phyloP scores from a whole-genome alignment of 1,140 invertebrate genomes.

The Myzus persicae region DNA sequence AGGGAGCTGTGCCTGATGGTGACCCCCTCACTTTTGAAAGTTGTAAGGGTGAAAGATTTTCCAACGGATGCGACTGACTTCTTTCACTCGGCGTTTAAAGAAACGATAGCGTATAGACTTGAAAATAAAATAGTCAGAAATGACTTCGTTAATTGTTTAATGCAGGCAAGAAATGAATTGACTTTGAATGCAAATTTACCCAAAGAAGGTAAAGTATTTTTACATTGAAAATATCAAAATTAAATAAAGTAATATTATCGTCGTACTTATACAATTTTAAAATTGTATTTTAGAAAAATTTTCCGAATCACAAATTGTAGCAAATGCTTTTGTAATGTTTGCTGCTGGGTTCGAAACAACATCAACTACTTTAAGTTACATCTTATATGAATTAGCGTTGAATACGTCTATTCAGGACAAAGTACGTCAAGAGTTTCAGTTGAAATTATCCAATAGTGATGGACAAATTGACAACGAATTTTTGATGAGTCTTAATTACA shows the following conservation, averaged over 20 bases:
- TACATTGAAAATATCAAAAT: no score
- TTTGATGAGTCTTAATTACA: background rate
- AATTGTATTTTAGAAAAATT: background rate
- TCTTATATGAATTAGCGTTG: background rate
- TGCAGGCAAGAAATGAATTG: background rate
- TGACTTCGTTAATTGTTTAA: background rate
- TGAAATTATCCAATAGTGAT: background rate
- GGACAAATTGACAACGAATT: background rate
- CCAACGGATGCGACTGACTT: background rate
- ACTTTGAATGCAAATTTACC: background rate
- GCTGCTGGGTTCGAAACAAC: background rate
- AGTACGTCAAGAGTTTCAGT: background rate
- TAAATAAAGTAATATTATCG: no score
- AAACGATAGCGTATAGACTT: background rate
- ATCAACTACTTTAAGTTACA: background rate
- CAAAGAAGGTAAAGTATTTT: background rate
- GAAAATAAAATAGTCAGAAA: background rate
- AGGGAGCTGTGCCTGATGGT: conserved; percentile 20
- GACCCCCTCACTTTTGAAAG: background rate
- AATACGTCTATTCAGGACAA: background rate
- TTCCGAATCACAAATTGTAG: background rate
- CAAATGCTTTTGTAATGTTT: background rate
- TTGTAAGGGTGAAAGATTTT: background rate
- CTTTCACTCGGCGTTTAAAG: background rate
- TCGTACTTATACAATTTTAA: no score